Conservation (phyloP, 2,113 vertebrate species). For the Bubo bubo region DNA sequence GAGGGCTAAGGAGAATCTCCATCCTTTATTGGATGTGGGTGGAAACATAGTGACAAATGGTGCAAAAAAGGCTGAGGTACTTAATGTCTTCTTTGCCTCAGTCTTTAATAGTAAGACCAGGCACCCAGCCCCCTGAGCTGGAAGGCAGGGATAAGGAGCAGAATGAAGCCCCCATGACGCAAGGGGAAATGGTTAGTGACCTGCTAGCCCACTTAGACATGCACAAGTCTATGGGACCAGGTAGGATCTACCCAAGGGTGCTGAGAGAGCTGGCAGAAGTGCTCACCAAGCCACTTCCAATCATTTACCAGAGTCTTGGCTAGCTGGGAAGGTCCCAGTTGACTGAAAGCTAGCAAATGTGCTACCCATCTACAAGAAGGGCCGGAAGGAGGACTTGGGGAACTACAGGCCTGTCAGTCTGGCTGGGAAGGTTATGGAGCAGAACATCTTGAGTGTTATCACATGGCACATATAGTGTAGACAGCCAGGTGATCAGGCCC, state of each 20-base stretch:
- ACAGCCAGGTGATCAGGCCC: neutral
- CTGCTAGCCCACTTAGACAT: neutral
- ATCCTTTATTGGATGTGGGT: neutral
- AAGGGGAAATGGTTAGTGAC: neutral
- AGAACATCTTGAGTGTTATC: neutral
- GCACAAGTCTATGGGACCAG: neutral
- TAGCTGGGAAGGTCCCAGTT: neutral
- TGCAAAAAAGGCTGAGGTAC: neutral
- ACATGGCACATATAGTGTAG: neutral
- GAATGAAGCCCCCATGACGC: neutral
- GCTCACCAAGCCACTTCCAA: neutral
- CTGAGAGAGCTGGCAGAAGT: neutral
- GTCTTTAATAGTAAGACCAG: neutral
- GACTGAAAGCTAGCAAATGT: neutral
- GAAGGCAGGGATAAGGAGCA: neutral
- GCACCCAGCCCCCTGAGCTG: neutral
- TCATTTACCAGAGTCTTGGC: neutral
- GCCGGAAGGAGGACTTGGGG: neutral
- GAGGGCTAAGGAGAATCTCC: neutral
- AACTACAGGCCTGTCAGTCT: neutral
- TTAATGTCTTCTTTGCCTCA: neutral
- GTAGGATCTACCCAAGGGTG: neutral
- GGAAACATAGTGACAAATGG: neutral
- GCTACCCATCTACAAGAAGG: neutral
- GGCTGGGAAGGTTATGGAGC: neutral